Base-by-base conservation (phyloP, 2,113 vertebrate species). In the Alectura lathami region DNA sequence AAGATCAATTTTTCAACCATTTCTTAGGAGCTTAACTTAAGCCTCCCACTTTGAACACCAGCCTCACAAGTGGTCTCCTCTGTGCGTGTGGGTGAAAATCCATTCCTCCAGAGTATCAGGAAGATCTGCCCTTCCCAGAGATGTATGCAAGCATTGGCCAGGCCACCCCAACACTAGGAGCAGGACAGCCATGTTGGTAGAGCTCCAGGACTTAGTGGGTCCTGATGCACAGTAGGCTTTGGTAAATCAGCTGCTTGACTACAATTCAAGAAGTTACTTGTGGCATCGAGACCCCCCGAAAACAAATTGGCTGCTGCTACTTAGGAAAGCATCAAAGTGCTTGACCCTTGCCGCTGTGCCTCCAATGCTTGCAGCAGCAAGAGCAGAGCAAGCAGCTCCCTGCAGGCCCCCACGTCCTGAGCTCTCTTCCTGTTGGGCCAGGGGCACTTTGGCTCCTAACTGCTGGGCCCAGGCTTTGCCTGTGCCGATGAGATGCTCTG, bases 291-390 rank as follows among this genome's bases (percentile, higher is more conserved):
- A 67, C 6, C 7, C 27, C 36, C 66, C 53, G 47, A 50, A 0
- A 0, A 3, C 0, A 1, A 64, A 11, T 0, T 78, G n/a, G 6
- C 18, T 34, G 18, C 24, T 57, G 4, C 3, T 78, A 5, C 38
- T 50, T 54, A 73, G 45, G 42, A 80, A 77, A 8, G 6, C 7
- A 45, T 38, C 45, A 53, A 83, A 0, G 0, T 34, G 1, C 18
- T 56, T 80, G 40, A 47, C 23, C 53, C 62, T 51, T 79, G 22
- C 14, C 36, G 27, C 30, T 6, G 7, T 72, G 34, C 4, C 34
- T 84, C 51, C 4, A 0, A 0, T 5, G 11, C 9, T 18, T 10
- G 6, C 7, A 47, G 38, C 21, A 59, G 42, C 20, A 69, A 8
- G 27, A 93, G 17, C 1, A n/a, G 6, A 69, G 11, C n/a, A n/a